These are phyloP conservation scores for Epinephelus cyanopodus DNA, from an alignment of 2,113 vertebrate species.

Conservation along the genomic window DNA sequence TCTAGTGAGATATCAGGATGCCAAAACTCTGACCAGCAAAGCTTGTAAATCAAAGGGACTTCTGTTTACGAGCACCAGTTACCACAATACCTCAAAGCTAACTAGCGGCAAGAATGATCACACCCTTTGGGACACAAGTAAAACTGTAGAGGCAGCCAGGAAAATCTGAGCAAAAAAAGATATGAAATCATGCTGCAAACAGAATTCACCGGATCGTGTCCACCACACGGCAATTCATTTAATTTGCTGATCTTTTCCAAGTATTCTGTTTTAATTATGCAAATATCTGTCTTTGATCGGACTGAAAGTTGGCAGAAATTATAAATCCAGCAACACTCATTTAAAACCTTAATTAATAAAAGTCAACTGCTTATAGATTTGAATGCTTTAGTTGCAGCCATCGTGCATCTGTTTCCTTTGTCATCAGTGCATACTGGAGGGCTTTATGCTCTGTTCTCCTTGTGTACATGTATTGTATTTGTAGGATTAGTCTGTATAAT, in stretches of 20 bases:
- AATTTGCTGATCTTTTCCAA: neutral
- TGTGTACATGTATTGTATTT: slow-evolving; percentile 35
- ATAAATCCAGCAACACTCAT: neutral
- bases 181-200: neutral
- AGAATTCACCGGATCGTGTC: neutral
- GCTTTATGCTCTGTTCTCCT: slow-evolving; percentile 3
- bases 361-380: neutral
- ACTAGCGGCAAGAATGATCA: neutral
- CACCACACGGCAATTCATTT: neutral
- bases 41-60: slow-evolving; percentile 17
- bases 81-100: neutral
- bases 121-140: neutral
- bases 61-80: accelerated
- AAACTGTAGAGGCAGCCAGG: neutral
- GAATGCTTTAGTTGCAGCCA: neutral
- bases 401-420: slow-evolving; percentile 4
- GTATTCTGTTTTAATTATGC: neutral
- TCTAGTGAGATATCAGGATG: neutral
- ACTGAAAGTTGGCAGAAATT: neutral
- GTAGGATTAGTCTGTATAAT: slow-evolving; percentile 72
- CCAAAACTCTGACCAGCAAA: neutral
- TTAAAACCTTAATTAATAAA: neutral
- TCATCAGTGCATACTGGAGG: slow-evolving; percentile 11
- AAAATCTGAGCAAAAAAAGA: neutral
- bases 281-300: neutral